Percentiles rank a stretch among this genome's conserved stretches.
Conservation (phyloP, 2,888 invertebrate genomes). For the Elegia similella region DNA sequence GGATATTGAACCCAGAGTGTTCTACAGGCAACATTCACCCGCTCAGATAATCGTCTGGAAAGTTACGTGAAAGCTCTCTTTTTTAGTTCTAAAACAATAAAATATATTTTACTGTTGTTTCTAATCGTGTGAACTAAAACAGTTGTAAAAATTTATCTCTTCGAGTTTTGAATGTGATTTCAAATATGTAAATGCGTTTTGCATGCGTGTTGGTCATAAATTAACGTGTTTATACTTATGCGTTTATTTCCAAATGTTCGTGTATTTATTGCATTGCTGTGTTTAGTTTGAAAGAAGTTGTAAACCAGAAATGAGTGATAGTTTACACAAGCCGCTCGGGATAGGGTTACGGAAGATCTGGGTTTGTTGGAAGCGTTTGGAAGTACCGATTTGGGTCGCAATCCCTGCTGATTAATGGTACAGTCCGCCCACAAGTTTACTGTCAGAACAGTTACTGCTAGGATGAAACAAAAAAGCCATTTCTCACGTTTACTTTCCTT, state of each 20-base stretch:
- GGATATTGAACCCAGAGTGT: conserved; percentile 3
- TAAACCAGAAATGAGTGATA: conserved; percentile 7
- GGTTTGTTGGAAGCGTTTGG: conserved; percentile 12
- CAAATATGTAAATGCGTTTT: not conserved
- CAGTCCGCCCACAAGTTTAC: conserved; percentile 30
- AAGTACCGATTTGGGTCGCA: conserved; percentile 24
- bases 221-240: not conserved
- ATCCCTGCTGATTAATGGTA: conserved; percentile 35
- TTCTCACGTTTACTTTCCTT: not conserved
- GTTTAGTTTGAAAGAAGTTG: not conserved
- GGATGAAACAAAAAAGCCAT: not conserved
- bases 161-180: not conserved
- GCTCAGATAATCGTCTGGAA: not conserved
- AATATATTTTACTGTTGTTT: conserved; percentile 3
- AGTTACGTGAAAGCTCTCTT: not conserved
- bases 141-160: not conserved
- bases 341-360: conserved; percentile 15
- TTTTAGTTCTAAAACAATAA: not conserved
- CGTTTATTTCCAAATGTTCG: not conserved
- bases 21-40: not conserved
- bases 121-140: not conserved
- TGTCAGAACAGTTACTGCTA: conserved; percentile 18
- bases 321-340: conserved; percentile 6
- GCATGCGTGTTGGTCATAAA: not conserved
- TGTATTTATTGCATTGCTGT: conserved; percentile 1